Evolutionary conservation across 2,888 invertebrate species (phyloP).

Genomic region (Zygogramma bicolorata): DNA sequence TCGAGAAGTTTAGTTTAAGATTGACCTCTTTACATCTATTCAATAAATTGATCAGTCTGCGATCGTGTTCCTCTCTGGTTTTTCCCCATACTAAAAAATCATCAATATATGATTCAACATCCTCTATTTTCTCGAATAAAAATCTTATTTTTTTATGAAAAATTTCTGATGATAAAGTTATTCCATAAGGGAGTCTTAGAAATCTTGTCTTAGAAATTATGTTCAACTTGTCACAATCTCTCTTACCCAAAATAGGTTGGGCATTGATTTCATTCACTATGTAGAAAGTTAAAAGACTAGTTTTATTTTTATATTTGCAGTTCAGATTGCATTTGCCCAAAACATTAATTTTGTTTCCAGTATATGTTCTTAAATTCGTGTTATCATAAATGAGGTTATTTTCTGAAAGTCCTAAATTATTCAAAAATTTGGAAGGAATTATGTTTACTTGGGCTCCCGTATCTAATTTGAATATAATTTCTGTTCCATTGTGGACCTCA

Average conservation of each 20-base stretch:
- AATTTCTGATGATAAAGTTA: background rate
- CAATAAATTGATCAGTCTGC: background rate
- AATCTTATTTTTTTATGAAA: background rate
- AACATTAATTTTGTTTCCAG: too few species aligned
- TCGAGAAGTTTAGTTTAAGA: background rate
- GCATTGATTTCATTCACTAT: too few species aligned
- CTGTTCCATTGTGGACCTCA: too few species aligned
- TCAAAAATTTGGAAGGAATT: background rate
- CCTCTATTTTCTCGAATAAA: conserved; percentile 7
- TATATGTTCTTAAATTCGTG: background rate
- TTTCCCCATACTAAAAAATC: conserved; percentile 10
- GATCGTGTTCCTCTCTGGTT: background rate
- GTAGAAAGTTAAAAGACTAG: too few species aligned
- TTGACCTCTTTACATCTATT: background rate
- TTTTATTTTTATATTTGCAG: too few species aligned
- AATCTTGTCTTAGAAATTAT: background rate
- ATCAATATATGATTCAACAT: background rate
- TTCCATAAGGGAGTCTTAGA: background rate
- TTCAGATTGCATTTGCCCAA: too few species aligned
- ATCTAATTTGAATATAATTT: too few species aligned
- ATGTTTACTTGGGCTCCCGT: background rate
- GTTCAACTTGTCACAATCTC: too few species aligned
- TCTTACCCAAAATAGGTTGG: background rate
- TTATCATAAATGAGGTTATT: background rate
- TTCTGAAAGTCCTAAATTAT: background rate